These are phyloP conservation scores for Stenodema calcarata DNA, from an alignment of 2,888 invertebrate genomes.

Conservation along the genomic window DNA sequence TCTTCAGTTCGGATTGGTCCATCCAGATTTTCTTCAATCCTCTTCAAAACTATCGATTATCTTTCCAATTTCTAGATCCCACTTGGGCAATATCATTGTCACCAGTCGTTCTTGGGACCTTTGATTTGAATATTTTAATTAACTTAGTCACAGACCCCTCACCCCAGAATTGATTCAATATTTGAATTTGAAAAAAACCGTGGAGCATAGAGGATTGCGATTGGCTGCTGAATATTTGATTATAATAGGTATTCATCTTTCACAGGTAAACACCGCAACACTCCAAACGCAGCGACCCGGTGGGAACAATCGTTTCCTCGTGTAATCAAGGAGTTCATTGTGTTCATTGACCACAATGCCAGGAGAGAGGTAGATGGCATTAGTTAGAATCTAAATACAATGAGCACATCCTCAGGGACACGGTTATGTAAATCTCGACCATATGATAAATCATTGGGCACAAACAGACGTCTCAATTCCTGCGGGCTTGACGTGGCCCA, in stretches of 20 bases:
- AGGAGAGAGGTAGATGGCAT: conserved; percentile 42
- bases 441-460: conserved; percentile 45
- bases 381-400: conserved; percentile 51
- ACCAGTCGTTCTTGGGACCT: too few species aligned
- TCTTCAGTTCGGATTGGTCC: too few species aligned
- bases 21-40: too few species aligned
- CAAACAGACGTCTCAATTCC: conserved; percentile 42
- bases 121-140: too few species aligned
- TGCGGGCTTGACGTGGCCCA: conserved; percentile 11
- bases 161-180: too few species aligned
- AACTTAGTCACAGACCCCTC: too few species aligned
- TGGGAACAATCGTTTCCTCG: conserved; percentile 27
- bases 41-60: too few species aligned
- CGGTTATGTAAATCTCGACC: conserved; percentile 47
- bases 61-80: too few species aligned
- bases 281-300: background rate
- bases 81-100: too few species aligned
- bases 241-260: background rate
- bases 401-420: conserved; percentile 40
- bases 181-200: too few species aligned
- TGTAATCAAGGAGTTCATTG: conserved; percentile 50
- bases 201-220: too few species aligned
- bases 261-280: background rate
- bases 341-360: conserved; percentile 49
- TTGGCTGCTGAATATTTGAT: background rate